Evolutionary conservation across 2,888 invertebrate species (phyloP).

Genomic region (Crepidodera aurea): DNA sequence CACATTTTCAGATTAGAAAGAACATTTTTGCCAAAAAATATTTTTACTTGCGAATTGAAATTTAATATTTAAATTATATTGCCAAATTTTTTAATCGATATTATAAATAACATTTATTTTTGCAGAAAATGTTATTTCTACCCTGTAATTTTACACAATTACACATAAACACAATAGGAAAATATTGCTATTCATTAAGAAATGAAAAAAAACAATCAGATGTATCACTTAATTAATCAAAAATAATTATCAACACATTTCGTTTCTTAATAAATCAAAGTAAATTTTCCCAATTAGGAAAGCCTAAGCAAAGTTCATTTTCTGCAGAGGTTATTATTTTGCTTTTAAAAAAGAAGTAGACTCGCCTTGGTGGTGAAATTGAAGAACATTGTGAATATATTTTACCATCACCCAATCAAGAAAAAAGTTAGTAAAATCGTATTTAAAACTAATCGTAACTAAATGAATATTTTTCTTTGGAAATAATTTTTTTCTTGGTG

Average conservation of each 20-base stretch:
- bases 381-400: slow-evolving; percentile 20
- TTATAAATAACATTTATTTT: not conserved
- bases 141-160: not conserved
- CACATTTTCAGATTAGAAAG: not conserved
- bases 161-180: not conserved
- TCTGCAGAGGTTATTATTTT: not conserved
- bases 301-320: slow-evolving; percentile 3
- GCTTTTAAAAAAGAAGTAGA: slow-evolving; percentile 25
- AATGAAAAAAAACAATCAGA: not conserved
- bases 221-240: not conserved
- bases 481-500: slow-evolving; percentile 27
- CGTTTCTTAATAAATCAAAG: slow-evolving; percentile 7
- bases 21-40: too few species aligned
- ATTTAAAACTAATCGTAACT: not conserved
- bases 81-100: too few species aligned
- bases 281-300: slow-evolving; percentile 5
- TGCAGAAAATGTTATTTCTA: not conserved
- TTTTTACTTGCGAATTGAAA: too few species aligned
- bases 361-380: slow-evolving; percentile 28
- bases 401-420: slow-evolving; percentile 24
- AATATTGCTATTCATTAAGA: slow-evolving; percentile 8
- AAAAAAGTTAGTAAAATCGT: slow-evolving; percentile 15
- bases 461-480: not conserved
- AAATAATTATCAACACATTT: not conserved
- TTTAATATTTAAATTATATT: too few species aligned